These are phyloP conservation scores for Puffinus mauretanicus DNA, from an alignment of 2,113 vertebrate genomes.

Conservation along the genomic window DNA sequence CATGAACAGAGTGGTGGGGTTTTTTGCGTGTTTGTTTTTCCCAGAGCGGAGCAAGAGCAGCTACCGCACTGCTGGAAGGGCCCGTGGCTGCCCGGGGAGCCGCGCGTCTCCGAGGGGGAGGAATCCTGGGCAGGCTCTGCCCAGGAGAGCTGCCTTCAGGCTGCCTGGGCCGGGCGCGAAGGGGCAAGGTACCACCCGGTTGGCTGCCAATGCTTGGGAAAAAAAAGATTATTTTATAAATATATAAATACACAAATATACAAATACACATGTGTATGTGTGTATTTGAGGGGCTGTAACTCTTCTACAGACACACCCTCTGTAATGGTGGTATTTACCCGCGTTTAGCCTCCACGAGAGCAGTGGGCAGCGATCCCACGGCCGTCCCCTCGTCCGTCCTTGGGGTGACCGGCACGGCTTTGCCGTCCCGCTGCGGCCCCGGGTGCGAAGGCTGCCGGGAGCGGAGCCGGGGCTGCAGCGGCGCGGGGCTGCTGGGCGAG, in stretches of 20 bases:
- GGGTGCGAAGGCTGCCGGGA: fast-evolving
- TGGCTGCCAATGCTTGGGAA: too few relatives aligned
- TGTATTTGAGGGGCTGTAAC: too few relatives aligned
- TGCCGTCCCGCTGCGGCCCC: background rate
- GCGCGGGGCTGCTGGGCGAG: background rate
- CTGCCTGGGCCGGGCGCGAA: background rate
- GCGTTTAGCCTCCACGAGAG: background rate
- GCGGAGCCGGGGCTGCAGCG: background rate
- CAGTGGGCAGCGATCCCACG: background rate
- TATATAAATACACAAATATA: background rate
- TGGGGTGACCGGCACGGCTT: too few relatives aligned
- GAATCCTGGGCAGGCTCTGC: fast-evolving
- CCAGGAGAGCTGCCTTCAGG: background rate
- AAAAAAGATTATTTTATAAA: background rate
- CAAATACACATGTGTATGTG: too few relatives aligned
- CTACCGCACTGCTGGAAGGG: background rate
- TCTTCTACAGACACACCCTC: too few relatives aligned
- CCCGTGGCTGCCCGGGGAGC: background rate
- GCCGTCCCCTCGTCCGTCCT: fast-evolving
- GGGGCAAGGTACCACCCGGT: fast-evolving
- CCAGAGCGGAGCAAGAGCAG: background rate
- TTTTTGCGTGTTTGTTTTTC: background rate
- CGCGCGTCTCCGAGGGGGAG: fast-evolving
- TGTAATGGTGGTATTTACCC: background rate
- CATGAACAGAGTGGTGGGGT: background rate